Conservation (phyloP, 2,888 invertebrate genomes). For the Therioaphis trifolii region DNA sequence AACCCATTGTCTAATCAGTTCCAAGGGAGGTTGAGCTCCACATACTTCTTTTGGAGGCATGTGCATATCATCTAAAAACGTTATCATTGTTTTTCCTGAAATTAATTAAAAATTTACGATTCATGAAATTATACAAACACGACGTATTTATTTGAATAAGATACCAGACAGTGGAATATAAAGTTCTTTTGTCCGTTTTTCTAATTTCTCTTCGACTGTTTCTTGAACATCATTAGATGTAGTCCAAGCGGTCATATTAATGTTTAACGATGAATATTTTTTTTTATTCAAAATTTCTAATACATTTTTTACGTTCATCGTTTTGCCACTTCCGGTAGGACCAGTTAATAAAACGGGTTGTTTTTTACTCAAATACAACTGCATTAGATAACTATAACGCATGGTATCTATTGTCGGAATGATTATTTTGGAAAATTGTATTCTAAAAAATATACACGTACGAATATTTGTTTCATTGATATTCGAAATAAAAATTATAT, state of each 20-base stretch:
- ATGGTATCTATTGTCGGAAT: constrained; percentile 90
- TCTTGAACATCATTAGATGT: constrained; percentile 86
- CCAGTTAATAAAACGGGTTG: constrained; percentile 83
- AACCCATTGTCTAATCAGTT: constrained; percentile 85
- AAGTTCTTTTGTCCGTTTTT: constrained; percentile 87
- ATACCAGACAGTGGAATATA: constrained; percentile 74
- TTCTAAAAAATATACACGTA: constrained; percentile 73
- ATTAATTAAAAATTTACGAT: neutral
- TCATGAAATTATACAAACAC: no score
- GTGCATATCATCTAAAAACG: constrained; percentile 92
- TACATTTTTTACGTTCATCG: constrained; percentile 77
- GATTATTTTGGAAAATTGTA: constrained; percentile 84
- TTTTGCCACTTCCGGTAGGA: constrained; percentile 89
- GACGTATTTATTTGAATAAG: no score
- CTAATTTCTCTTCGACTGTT: constrained; percentile 85
- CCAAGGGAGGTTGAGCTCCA: constrained; percentile 89
- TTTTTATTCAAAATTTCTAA: constrained; percentile 73
- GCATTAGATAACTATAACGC: constrained; percentile 82
- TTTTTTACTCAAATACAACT: constrained; percentile 75
- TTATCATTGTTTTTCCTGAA: constrained; percentile 79
- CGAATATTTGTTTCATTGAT: no score
- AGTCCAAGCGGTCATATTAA: constrained; percentile 92
- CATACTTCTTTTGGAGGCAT: constrained; percentile 91
- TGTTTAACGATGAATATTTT: constrained; percentile 76
- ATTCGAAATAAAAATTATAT: no score